Evolutionary conservation across 2,113 vertebrate species (phyloP).

Genomic region (Pedetes capensis): DNA sequence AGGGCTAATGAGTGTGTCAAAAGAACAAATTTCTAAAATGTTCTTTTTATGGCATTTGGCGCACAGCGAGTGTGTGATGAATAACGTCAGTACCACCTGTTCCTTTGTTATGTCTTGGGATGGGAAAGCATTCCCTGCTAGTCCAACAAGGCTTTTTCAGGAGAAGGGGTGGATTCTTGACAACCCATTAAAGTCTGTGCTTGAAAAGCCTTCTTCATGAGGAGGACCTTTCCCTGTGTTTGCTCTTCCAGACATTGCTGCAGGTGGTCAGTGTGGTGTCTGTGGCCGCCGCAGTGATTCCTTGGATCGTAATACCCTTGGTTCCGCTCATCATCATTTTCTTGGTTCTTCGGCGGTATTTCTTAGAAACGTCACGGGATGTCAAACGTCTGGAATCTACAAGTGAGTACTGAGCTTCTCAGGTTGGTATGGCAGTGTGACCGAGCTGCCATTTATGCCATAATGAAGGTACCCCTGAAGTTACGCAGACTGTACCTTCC

Average conservation of each 20-base stretch:
- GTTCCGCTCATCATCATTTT: slow-evolving; percentile 88
- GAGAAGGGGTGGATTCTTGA: not conserved
- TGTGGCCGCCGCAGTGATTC: slow-evolving; percentile 90
- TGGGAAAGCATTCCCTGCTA: not conserved
- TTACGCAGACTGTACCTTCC: slow-evolving; percentile 10
- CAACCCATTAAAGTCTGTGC: too few relatives aligned
- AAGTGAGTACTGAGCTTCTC: slow-evolving; percentile 81
- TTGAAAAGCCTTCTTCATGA: slow-evolving; percentile 9
- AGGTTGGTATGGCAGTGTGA: not conserved
- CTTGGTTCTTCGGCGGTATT: slow-evolving; percentile 90
- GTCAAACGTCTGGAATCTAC: slow-evolving; percentile 93
- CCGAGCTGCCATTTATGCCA: not conserved
- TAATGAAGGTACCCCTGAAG: not conserved
- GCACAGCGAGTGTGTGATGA: fast-evolving
- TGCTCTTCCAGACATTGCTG: slow-evolving; percentile 87
- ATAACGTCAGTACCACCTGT: fast-evolving
- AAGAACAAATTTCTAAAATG: not conserved
- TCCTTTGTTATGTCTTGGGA: not conserved
- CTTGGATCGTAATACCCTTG: slow-evolving; percentile 90
- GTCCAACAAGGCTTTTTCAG: not conserved
- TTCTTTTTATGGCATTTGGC: not conserved
- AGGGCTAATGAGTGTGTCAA: not conserved
- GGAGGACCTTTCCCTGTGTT: slow-evolving; percentile 55
- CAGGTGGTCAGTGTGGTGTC: slow-evolving; percentile 89
- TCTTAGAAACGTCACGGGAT: slow-evolving; percentile 91